phyloP scores from a whole-genome alignment of 1,140 invertebrate genomes.

The Trinorchestia longiramus region DNA sequence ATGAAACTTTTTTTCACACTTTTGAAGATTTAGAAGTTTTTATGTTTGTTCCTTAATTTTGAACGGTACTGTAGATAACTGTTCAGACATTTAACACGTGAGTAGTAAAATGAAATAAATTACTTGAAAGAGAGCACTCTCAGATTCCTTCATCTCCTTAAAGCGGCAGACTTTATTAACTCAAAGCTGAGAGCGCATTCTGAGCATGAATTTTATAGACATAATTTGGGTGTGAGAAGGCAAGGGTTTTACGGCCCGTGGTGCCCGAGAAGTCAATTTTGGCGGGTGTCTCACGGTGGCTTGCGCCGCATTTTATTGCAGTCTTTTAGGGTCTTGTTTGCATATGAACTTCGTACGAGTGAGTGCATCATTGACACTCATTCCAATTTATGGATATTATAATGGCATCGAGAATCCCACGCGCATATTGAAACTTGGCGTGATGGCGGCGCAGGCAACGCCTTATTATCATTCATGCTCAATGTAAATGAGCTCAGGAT shows the following conservation, averaged over 20 bases:
- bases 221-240: background rate
- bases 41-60: too few species aligned
- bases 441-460: background rate
- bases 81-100: too few species aligned
- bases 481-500: background rate
- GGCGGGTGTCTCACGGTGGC: background rate
- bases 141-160: background rate
- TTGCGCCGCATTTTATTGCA: background rate
- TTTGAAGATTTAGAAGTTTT: too few species aligned
- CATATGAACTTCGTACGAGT: constrained; percentile 32
- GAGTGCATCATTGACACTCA: constrained; percentile 38
- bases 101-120: too few species aligned
- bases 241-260: background rate
- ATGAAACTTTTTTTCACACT: too few species aligned
- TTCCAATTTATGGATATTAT: constrained; percentile 43
- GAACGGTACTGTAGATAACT: too few species aligned
- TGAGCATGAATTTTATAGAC: background rate
- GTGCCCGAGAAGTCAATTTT: constrained; percentile 9
- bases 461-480: background rate
- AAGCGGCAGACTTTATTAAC: background rate
- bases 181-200: background rate
- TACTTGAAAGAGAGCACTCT: background rate
- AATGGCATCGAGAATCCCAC: background rate
- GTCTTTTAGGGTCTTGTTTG: constrained; percentile 3
- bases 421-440: constrained; percentile 14